Percentiles rank a stretch among this genome's conserved stretches.
phyloP scores from a whole-genome alignment of 2,888 invertebrate species.

The Ornithoptera priamus region DNA sequence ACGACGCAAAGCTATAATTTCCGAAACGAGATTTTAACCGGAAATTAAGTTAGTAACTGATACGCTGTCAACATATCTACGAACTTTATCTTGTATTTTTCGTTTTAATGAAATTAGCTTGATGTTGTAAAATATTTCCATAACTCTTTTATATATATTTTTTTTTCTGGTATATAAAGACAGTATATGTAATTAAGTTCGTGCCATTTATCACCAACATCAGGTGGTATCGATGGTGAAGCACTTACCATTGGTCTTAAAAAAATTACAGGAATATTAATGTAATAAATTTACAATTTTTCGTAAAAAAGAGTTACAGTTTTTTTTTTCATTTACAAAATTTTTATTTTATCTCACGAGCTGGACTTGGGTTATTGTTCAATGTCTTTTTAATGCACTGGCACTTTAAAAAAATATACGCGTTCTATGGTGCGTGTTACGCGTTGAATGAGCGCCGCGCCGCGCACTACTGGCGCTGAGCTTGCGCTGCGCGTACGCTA shows the following conservation, averaged over 20 bases:
- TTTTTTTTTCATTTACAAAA: not conserved
- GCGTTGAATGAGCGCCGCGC: constrained; percentile 59
- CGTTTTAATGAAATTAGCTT: too few species aligned
- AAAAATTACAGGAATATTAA: not conserved
- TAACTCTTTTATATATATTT: too few species aligned
- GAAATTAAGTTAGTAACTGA: constrained; percentile 55
- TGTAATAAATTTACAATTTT: not conserved
- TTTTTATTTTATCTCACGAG: not conserved
- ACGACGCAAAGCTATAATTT: constrained; percentile 52
- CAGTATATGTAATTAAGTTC: not conserved
- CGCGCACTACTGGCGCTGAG: constrained; percentile 65
- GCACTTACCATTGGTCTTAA: too few species aligned
- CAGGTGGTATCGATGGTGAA: too few species aligned
- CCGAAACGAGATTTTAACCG: constrained; percentile 59
- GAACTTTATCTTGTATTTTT: too few species aligned
- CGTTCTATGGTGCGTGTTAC: constrained; percentile 36
- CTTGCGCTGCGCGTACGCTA: constrained; percentile 57
- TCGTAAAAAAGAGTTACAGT: not conserved
- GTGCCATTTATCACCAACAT: too few species aligned
- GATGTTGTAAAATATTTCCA: too few species aligned
- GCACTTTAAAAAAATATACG: constrained; percentile 13
- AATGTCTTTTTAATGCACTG: constrained; percentile 19
- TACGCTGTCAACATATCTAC: not conserved
- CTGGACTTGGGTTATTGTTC: not conserved
- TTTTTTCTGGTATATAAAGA: not conserved